Evolutionary conservation across 1,140 invertebrate species (phyloP).

Genomic region (Arion vulgaris): DNA sequence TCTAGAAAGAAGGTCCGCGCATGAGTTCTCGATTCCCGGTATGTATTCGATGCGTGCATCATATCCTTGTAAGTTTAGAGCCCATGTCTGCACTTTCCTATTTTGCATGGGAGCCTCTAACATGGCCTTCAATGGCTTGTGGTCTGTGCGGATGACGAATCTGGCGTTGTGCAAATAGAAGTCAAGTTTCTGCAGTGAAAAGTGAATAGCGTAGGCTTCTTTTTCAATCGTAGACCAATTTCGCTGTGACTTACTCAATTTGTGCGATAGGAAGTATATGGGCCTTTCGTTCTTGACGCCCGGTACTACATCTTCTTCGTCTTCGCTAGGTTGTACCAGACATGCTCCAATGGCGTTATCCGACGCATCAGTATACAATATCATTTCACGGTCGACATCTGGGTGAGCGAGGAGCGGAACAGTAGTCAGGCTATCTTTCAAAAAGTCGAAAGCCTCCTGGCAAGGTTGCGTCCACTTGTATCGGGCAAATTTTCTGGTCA

Average conservation of each 20-base stretch:
- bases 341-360: conserved; percentile 37
- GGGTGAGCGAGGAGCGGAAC: conserved; percentile 43
- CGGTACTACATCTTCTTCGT: conserved; percentile 2
- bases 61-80: conserved; percentile 44
- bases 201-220: conserved; percentile 54
- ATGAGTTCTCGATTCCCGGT: conserved; percentile 38
- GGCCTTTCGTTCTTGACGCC: conserved; percentile 37
- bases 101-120: no score
- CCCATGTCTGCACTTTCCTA: conserved; percentile 50
- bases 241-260: conserved; percentile 44
- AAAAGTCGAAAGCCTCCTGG: conserved; percentile 49
- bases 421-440: conserved; percentile 49
- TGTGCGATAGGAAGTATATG: conserved; percentile 49
- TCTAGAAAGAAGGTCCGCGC: conserved; percentile 49
- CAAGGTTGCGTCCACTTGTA: conserved; percentile 53
- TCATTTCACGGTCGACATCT: conserved; percentile 38
- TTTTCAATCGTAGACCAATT: conserved; percentile 49
- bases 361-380: conserved; percentile 49
- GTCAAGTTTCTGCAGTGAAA: conserved; percentile 54
- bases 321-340: conserved; percentile 36
- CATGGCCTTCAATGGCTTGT: conserved; percentile 46
- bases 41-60: conserved; percentile 47
- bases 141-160: conserved; percentile 50
- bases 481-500: conserved; percentile 70
- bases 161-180: conserved; percentile 52